Percentiles rank a stretch among this genome's conserved stretches.
These are phyloP conservation scores for Tetragonula clypearis DNA, from an alignment of 1,140 invertebrate species.

Conservation along the genomic window DNA sequence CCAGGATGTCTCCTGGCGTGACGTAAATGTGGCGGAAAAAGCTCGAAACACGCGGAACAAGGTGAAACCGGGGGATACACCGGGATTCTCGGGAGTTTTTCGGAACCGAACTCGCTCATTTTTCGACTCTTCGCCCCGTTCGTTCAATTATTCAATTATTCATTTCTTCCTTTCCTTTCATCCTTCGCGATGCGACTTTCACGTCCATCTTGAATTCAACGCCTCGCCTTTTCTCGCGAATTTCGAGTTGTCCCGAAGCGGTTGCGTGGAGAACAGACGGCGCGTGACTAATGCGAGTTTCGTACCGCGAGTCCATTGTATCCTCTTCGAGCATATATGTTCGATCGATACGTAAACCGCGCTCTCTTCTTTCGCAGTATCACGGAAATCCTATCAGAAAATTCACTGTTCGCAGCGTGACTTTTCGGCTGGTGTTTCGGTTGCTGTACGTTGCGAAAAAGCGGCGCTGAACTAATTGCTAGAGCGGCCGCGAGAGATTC, in stretches of 20 bases:
- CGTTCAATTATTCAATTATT: conserved; percentile 72
- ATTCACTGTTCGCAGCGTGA: too few relatives aligned
- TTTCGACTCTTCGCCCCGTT: conserved; percentile 53
- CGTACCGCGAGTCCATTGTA: too few relatives aligned
- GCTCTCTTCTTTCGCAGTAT: too few relatives aligned
- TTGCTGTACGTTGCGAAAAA: too few relatives aligned
- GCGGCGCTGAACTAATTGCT: too few relatives aligned
- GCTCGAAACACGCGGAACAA: neutral
- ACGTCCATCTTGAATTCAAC: conserved; percentile 43
- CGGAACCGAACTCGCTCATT: conserved; percentile 39
- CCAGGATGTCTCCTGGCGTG: conserved; percentile 34
- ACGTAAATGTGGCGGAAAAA: conserved; percentile 41
- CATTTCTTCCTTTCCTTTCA: conserved; percentile 49
- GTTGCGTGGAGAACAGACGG: conserved; percentile 24
- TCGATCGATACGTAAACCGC: too few relatives aligned
- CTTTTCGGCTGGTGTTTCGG: too few relatives aligned
- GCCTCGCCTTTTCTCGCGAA: conserved; percentile 36
- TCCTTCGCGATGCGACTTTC: neutral
- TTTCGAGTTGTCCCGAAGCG: conserved; percentile 18
- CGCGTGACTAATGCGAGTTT: conserved; percentile 38
- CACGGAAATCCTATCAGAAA: too few relatives aligned
- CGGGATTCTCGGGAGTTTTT: conserved; percentile 50
- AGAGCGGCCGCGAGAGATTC: neutral
- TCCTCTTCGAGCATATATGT: too few relatives aligned
- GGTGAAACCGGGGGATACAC: conserved; percentile 35